Percentiles rank a stretch among this genome's conserved stretches.
These are phyloP conservation scores for Melanogrammus aeglefinus DNA, from an alignment of 2,797 vertebrate species.

Conservation along the genomic window DNA sequence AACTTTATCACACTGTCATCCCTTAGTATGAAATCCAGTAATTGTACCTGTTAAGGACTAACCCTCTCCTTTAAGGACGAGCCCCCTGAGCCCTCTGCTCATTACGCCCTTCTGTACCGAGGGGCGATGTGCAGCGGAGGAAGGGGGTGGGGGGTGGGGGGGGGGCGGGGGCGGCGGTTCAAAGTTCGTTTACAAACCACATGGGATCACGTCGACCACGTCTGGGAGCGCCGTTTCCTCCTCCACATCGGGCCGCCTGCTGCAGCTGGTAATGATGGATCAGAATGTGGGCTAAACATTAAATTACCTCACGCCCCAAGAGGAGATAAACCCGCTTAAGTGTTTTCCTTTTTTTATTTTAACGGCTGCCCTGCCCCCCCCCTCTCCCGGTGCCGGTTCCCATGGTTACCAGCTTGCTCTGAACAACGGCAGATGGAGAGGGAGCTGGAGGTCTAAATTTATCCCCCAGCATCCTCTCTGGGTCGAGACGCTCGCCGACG, in stretches of 20 bases:
- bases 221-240: slow-evolving; percentile 20
- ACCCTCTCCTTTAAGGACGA: slow-evolving; percentile 20
- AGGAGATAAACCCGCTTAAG: slow-evolving; percentile 56
- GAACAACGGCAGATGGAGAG: slow-evolving; percentile 81
- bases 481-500: slow-evolving; percentile 72
- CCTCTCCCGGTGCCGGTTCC: slow-evolving; percentile 74
- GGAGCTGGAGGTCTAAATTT: slow-evolving; percentile 82
- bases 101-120: slow-evolving; percentile 10
- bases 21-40: slow-evolving; percentile 4
- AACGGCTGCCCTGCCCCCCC: slow-evolving; percentile 37
- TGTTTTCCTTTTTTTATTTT: slow-evolving; percentile 22
- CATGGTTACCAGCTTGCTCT: slow-evolving; percentile 81
- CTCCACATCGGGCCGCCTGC: slow-evolving; percentile 39
- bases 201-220: slow-evolving; percentile 38
- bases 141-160: too few species aligned
- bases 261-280: slow-evolving; percentile 49
- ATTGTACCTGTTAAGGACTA: slow-evolving; percentile 19
- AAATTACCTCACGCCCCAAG: slow-evolving; percentile 52
- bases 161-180: slow-evolving; percentile 17
- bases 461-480: slow-evolving; percentile 81
- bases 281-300: slow-evolving; percentile 45
- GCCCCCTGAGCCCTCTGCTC: slow-evolving; percentile 9
- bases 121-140: slow-evolving; percentile 21
- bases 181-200: slow-evolving; percentile 50
- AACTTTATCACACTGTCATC: background rate